Percentiles rank a stretch among this genome's conserved stretches.
These are phyloP conservation scores for Leptobrachium ailaonicum DNA, from an alignment of 2,113 vertebrate species.

Conservation along the genomic window DNA sequence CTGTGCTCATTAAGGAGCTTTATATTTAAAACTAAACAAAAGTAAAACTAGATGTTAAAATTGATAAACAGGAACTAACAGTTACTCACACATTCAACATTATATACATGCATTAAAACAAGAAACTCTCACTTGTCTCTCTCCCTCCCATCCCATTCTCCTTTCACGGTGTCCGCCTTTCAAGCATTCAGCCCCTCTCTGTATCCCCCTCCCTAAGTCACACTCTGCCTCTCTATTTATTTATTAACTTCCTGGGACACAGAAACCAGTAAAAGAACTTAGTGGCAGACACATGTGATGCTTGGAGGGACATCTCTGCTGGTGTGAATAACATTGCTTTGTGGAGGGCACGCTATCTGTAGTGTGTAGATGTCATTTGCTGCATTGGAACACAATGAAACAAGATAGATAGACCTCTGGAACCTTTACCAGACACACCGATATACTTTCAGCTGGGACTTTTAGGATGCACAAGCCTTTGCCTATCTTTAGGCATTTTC, in stretches of 20 bases:
- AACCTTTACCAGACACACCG: not conserved
- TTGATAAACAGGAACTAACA: no score
- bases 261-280: slow-evolving; percentile 41
- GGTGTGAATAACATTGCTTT: no score
- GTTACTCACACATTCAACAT: no score
- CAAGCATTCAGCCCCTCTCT: not conserved
- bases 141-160: slow-evolving; percentile 16
- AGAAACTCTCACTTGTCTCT: slow-evolving; percentile 1
- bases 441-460: no score
- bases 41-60: no score
- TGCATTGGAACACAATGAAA: not conserved
- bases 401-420: not conserved
- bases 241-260: slow-evolving; percentile 32
- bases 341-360: no score
- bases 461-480: not conserved
- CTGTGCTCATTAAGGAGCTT: no score
- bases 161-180: slow-evolving; percentile 48
- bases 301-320: no score
- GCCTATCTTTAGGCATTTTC: not conserved
- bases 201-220: slow-evolving; percentile 2
- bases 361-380: not conserved
- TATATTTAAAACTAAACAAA: no score
- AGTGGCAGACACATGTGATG: not conserved
- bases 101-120: no score
- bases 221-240: slow-evolving; percentile 44